A percentile compares a stretch with the other conserved stretches of the same genome.
Evolutionary conservation across 2,113 vertebrate species (phyloP).

Genomic region (Calyptommatus sinebrachiatus): DNA sequence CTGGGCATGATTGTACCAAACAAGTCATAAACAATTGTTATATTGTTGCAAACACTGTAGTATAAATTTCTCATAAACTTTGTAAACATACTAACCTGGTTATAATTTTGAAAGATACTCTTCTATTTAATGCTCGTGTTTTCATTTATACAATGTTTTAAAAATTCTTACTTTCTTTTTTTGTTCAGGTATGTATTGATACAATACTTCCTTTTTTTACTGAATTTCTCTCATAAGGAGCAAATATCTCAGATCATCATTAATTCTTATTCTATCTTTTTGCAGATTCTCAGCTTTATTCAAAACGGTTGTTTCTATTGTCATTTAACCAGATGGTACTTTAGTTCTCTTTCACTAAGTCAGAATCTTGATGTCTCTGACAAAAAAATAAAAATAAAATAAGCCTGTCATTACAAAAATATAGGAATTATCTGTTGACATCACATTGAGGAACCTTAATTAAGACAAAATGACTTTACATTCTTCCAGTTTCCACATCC

Average conservation of each 20-base stretch:
- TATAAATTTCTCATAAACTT: not conserved
- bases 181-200: not conserved
- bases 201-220: not conserved
- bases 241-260: not conserved
- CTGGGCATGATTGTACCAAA: too few relatives aligned
- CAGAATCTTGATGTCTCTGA: not conserved
- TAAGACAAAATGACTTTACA: not conserved
- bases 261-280: not conserved
- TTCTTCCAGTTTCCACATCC: slow-evolving; percentile 8
- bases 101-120: not conserved
- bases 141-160: not conserved
- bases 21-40: too few relatives aligned
- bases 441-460: not conserved
- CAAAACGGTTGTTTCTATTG: not conserved
- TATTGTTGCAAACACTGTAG: too few relatives aligned
- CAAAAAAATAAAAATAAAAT: not conserved
- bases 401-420: not conserved
- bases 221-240: not conserved
- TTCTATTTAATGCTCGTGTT: not conserved
- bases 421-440: not conserved
- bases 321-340: not conserved
- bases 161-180: not conserved
- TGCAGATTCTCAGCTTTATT: not conserved
- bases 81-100: not conserved
- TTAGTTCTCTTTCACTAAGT: not conserved